Evolutionary conservation across 2,797 vertebrate genomes (phyloP).

Genomic region (Clarias platycephalus): DNA sequence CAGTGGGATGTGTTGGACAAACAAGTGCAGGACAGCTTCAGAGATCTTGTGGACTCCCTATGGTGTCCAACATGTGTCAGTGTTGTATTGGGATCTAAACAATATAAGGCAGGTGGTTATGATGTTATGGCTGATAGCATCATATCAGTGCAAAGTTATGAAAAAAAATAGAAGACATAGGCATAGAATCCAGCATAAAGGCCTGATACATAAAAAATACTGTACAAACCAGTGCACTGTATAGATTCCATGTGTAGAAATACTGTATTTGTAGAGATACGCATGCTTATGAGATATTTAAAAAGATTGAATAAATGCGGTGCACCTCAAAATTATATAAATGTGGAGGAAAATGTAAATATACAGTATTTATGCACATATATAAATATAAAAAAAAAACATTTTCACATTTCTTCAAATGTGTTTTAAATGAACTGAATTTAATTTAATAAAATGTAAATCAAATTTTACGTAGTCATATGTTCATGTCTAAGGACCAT

Average conservation of each 20-base stretch:
- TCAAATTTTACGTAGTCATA: neutral
- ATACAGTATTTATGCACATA: neutral
- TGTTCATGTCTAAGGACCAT: constrained; percentile 12
- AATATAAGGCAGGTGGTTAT: no score
- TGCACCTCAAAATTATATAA: neutral
- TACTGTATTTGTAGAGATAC: no score
- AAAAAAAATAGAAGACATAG: no score
- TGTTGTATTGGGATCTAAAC: no score
- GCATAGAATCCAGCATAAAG: neutral
- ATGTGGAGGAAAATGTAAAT: neutral
- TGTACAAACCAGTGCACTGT: neutral
- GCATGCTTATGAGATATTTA: neutral
- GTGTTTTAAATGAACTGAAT: neutral
- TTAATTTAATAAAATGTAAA: neutral
- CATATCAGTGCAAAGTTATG: no score
- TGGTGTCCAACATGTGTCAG: no score
- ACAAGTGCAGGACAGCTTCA: neutral
- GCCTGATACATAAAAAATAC: neutral
- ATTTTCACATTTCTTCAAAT: no score
- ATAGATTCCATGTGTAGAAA: neutral
- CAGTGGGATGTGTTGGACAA: neutral
- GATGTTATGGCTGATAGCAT: no score
- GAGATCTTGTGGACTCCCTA: neutral
- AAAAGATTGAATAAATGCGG: neutral
- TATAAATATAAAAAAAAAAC: no score